A percentile compares a stretch with the other conserved stretches of the same genome.
phyloP scores from a whole-genome alignment of 2,113 vertebrate species.

The Oncorhynchus gorbuscha region DNA sequence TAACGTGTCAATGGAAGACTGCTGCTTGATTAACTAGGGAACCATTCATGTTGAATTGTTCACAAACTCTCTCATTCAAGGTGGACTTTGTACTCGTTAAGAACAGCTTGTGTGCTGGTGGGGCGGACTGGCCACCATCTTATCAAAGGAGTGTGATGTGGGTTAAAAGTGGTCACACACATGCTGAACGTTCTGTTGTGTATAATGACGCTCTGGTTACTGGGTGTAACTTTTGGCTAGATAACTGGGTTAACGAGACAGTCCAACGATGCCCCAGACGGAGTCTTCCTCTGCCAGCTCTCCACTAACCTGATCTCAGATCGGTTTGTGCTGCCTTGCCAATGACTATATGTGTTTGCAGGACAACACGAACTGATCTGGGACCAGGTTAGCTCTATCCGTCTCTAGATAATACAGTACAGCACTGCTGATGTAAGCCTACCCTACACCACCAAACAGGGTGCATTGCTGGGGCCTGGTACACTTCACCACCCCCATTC shows the following conservation, averaged over 20 bases:
- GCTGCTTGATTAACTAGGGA: slow-evolving; percentile 57
- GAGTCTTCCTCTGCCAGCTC: not conserved
- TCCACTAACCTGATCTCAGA: no score
- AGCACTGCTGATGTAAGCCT: not conserved
- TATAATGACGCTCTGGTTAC: slow-evolving; percentile 4
- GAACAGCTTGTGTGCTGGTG: slow-evolving; percentile 44
- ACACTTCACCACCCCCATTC: slow-evolving; percentile 1
- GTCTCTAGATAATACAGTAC: not conserved
- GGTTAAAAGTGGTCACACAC: slow-evolving; percentile 23
- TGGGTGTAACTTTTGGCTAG: no score
- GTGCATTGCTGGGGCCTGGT: no score
- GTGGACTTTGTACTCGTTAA: slow-evolving; percentile 63
- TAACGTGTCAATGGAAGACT: slow-evolving; percentile 51
- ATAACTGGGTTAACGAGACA: not conserved
- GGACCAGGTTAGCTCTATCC: no score
- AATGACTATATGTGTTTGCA: no score
- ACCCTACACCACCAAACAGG: not conserved
- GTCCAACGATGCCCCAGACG: not conserved
- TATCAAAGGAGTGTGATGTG: slow-evolving; percentile 54
- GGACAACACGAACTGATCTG: no score
- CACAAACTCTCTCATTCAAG: slow-evolving; percentile 40
- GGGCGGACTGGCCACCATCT: slow-evolving; percentile 45
- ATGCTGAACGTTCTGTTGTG: slow-evolving; percentile 7
- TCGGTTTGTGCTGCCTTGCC: no score
- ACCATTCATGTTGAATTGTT: slow-evolving; percentile 64